Base-by-base conservation (phyloP, 2,113 vertebrate genomes). In the Hucho hucho region DNA sequence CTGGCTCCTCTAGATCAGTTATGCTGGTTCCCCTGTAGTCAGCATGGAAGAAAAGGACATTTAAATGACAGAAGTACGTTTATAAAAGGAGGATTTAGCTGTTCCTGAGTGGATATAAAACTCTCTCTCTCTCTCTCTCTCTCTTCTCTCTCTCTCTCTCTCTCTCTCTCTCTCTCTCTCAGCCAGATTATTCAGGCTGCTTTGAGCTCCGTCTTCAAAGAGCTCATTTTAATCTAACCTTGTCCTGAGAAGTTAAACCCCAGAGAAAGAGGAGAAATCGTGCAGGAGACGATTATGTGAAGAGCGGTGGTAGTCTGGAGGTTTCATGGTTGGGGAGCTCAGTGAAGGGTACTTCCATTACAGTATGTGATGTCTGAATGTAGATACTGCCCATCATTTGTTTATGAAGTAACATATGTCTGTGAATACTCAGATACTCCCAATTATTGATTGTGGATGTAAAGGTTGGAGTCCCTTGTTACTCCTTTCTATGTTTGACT, bases 151-250 rank as follows among this genome's bases (percentile, higher is more conserved):
- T 47, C 46, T 47, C 11, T 47, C 46, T 4, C 46, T 47, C 46
- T 13, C 46, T 47, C 46, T 47, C 46, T 47, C 11, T 47, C 7
- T 4, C 46, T 47, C 46, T 47, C 46, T 47, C 46, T 47, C 46
- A 81, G 83, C 80, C 81, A 76, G 88, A 86, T 88, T 87, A 90
- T 89, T 91, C 79, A 71, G 84, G 81, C 22, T 81, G 80, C 88
- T 91, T 83, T 86, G 84, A 89, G 87, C 81, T 63, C 18, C 43
- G 75, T 87, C 88, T 90, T 93, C 90, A 92, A 91, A 91, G 87
- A 79, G 78, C 80, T 86, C 26, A 18, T 88, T 87, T 87, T 82
- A 80, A 78, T 81, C 22, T 85, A 86, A 89, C 81, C 83, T 86
- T 79, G 78, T 82, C 78, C 75, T 75, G 82, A 69, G 87, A 83